Evolutionary conservation across 2,888 invertebrate species (phyloP).

Genomic region (Periphyllus acericola): DNA sequence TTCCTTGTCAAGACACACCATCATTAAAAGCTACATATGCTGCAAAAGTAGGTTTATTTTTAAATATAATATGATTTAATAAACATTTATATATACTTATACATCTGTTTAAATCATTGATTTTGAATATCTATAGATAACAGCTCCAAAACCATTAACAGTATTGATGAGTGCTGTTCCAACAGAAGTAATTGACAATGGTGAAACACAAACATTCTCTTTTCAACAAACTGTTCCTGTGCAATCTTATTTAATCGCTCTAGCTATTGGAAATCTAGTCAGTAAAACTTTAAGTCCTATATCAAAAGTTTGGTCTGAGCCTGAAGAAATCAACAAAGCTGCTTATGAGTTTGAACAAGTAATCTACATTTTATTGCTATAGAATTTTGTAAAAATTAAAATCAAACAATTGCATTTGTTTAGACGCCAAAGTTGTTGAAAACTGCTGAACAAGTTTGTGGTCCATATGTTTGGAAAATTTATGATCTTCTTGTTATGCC

Average conservation of each 20-base stretch:
- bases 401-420: not conserved
- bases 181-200: conserved; percentile 33
- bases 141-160: conserved; percentile 73
- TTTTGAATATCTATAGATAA: conserved; percentile 57
- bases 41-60: conserved; percentile 71
- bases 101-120: not conserved
- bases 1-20: conserved; percentile 94
- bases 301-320: conserved; percentile 90
- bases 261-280: conserved; percentile 86
- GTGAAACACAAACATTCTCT: conserved; percentile 68
- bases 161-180: conserved; percentile 88
- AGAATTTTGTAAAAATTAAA: not conserved
- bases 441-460: conserved; percentile 85
- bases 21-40: conserved; percentile 87
- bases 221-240: conserved; percentile 85
- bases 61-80: not conserved
- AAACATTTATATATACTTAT: not conserved
- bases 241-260: conserved; percentile 88
- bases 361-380: not conserved
- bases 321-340: conserved; percentile 81
- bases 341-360: conserved; percentile 88
- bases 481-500: conserved; percentile 92
- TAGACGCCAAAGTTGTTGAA: conserved; percentile 81
- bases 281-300: conserved; percentile 81
- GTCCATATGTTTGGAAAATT: conserved; percentile 89